These are phyloP conservation scores for Malacosoma neustria DNA, from an alignment of 2,888 invertebrate genomes.

Conservation along the genomic window DNA sequence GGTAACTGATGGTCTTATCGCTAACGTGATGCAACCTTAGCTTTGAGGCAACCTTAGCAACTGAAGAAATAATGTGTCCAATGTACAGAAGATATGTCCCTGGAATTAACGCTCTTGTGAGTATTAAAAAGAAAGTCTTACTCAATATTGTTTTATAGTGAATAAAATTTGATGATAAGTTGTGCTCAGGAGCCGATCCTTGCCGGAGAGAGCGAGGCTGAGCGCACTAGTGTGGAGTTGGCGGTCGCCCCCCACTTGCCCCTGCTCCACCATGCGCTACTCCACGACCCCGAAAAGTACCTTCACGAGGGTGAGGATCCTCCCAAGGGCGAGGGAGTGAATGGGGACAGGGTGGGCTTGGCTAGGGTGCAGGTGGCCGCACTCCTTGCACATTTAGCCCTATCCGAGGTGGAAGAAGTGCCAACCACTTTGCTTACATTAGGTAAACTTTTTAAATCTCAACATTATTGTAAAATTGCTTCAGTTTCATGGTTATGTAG, in stretches of 20 bases:
- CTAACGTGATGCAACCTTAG: no score
- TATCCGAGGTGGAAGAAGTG: constrained; percentile 82
- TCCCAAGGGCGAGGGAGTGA: constrained; percentile 4
- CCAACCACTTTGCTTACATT: constrained; percentile 78
- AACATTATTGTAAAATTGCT: no score
- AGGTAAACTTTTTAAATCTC: no score
- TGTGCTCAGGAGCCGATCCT: not conserved
- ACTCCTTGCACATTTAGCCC: constrained; percentile 84
- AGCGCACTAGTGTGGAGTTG: constrained; percentile 40
- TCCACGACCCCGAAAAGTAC: constrained; percentile 21
- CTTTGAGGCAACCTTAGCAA: no score
- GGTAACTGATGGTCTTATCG: no score
- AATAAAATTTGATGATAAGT: no score
- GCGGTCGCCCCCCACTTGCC: constrained; percentile 61
- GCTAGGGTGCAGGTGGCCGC: constrained; percentile 84
- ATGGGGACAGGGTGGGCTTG: constrained; percentile 70
- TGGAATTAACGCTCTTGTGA: no score
- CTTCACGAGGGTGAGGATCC: constrained; percentile 4
- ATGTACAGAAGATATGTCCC: no score
- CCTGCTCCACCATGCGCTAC: constrained; percentile 58
- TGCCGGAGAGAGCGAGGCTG: constrained; percentile 10
- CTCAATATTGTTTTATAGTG: no score
- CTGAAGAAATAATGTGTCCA: no score
- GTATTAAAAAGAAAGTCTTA: no score
- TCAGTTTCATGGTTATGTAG: no score